These are phyloP conservation scores for Micromussa lordhowensis DNA, from an alignment of 92 coral and sea anemone genomes.

Conservation along the genomic window DNA sequence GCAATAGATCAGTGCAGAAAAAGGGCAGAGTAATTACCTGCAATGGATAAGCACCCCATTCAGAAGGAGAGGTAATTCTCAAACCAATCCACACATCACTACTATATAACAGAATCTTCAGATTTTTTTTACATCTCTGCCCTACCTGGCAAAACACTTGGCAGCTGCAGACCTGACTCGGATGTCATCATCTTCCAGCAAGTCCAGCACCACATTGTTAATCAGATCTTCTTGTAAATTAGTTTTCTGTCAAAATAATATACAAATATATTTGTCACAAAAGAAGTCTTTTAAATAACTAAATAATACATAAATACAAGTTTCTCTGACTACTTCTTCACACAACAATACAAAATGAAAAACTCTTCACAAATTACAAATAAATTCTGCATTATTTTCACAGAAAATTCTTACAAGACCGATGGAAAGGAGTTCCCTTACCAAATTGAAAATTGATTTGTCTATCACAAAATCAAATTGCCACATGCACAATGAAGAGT, in stretches of 20 bases:
- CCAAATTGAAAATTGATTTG: too few relatives aligned
- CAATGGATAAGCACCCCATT: not conserved
- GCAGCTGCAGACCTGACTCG: conserved; percentile 97
- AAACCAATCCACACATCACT: not conserved
- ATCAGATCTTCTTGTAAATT: conserved; percentile 77
- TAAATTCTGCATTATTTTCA: too few relatives aligned
- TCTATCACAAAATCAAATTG: too few relatives aligned
- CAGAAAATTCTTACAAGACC: too few relatives aligned
- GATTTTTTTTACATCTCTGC: not conserved
- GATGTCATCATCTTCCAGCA: conserved; percentile 87
- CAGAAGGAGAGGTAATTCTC: not conserved
- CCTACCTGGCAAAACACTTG: conserved; percentile 82
- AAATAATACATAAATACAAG: too few relatives aligned
- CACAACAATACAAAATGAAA: too few relatives aligned
- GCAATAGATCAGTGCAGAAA: not conserved
- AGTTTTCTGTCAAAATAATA: conserved; percentile 34
- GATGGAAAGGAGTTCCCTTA: too few relatives aligned
- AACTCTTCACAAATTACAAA: too few relatives aligned
- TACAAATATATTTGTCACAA: too few relatives aligned
- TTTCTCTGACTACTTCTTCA: too few relatives aligned
- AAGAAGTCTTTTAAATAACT: not conserved
- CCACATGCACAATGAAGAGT: too few relatives aligned
- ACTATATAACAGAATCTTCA: too few relatives aligned
- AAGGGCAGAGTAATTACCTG: not conserved
- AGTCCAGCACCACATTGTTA: conserved; percentile 72